These are phyloP conservation scores for Oceanites oceanicus DNA, from an alignment of 2,113 vertebrate genomes.

Conservation along the genomic window DNA sequence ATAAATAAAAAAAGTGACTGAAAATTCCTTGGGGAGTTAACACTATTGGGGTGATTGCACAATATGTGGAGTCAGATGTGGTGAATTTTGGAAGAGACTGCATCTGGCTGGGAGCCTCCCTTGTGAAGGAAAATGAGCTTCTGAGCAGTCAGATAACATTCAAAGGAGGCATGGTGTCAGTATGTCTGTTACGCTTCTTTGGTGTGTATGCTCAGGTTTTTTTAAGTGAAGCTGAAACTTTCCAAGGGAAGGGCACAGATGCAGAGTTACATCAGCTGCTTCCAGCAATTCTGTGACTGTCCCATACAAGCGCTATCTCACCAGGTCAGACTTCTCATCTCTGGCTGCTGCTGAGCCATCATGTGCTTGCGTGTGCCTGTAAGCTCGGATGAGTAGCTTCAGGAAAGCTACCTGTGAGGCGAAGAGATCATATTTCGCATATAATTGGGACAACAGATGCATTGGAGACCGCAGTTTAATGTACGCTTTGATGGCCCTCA, in stretches of 20 bases:
- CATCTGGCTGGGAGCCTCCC: neutral
- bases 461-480: neutral
- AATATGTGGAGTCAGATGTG: neutral
- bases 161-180: neutral
- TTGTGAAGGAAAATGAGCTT: neutral
- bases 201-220: neutral
- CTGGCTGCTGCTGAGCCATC: neutral
- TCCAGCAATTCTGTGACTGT: neutral
- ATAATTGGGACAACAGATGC: neutral
- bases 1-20: neutral
- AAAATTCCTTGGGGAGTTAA: neutral
- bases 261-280: neutral
- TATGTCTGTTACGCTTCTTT: neutral
- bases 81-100: neutral
- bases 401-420: neutral
- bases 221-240: neutral
- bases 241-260: neutral
- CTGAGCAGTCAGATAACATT: fast-evolving
- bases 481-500: neutral
- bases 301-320: fast-evolving
- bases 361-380: fast-evolving
- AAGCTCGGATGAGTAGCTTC: fast-evolving
- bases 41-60: neutral
- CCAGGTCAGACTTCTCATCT: neutral
- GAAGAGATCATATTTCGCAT: fast-evolving